Base-by-base conservation (phyloP, 2,113 vertebrate species). In the Leucosticte australis region DNA sequence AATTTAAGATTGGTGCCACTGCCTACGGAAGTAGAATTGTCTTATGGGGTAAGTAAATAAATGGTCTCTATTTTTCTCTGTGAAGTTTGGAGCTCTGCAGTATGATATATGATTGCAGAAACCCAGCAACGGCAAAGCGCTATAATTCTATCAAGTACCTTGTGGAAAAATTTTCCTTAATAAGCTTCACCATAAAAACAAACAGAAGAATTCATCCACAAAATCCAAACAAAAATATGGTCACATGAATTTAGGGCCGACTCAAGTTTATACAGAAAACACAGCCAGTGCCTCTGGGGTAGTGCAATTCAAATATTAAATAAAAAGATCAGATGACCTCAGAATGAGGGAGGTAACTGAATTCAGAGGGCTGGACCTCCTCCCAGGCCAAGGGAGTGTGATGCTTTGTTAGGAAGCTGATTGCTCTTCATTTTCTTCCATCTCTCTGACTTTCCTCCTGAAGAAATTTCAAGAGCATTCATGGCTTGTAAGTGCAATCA, bases 41-140 rank as follows among this genome's bases (percentile, higher is more conserved):
- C 80, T 86, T 90, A 21, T 10, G 13, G 31, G 30, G 50, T 62
- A 27, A 47, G 46, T 86, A 74, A 92, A 88, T 87, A 93, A 95
- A 86, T 77, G 50, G 22, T 73, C n/a, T 60, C 78, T 90, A 63
- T 87, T 95, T 91, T 87, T 79, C 75, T 87, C n/a, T 65, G 57
- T 90, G 85, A 85, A 60, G 41, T 82, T 59, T 80, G 71, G 67
- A 82, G 44, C 53, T 84, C 27, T 47, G 12, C 11, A 44, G 26
- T 55, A 30, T 90, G 83, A 85, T 53, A 57, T 65, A 94, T 55
- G 67, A 73, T 39, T 26, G 31, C 52, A 86, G 46, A 70, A 94
- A 63, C 52, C 37, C 41, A 69, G 37, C 23, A 42, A n/a, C 63
- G 74, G 44, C 49, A 83, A 90, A 68, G 46, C 50, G 22, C 23